Evolutionary conservation across 2,888 invertebrate genomes (phyloP).

Genomic region (Xiphydria camelus): DNA sequence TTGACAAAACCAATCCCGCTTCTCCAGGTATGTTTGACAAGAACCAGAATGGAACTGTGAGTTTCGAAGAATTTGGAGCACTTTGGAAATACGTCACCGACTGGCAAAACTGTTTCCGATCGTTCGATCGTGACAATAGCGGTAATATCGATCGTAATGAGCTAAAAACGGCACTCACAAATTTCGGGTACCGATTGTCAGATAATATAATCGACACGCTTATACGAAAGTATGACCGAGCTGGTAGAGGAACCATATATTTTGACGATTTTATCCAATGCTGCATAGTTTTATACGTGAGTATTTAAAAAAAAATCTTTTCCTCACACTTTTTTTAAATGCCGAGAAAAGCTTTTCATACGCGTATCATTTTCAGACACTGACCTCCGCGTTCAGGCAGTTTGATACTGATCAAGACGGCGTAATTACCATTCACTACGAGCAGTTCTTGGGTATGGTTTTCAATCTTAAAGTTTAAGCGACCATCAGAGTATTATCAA

Average conservation of each 20-base stretch:
- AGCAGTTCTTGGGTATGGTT: conserved; percentile 93
- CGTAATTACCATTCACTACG: conserved; percentile 93
- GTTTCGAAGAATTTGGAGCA: conserved; percentile 93
- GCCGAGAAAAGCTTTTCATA: no score
- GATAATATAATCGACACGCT: conserved; percentile 80
- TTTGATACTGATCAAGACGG: conserved; percentile 92
- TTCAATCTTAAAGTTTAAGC: conserved; percentile 74
- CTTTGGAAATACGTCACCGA: conserved; percentile 98
- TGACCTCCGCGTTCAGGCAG: conserved; percentile 85
- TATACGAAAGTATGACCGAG: conserved; percentile 91
- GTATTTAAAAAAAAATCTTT: conserved; percentile 60
- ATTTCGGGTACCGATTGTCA: conserved; percentile 88
- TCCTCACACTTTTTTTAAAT: no score
- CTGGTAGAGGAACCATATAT: conserved; percentile 85
- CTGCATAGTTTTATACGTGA: conserved; percentile 89
- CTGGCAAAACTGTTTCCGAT: conserved; percentile 95
- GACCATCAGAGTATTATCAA: not conserved
- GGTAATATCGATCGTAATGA: conserved; percentile 91
- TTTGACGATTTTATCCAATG: conserved; percentile 99
- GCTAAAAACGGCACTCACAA: conserved; percentile 84
- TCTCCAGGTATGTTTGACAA: conserved; percentile 90
- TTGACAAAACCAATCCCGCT: conserved; percentile 49
- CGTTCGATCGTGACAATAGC: conserved; percentile 90
- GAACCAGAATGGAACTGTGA: conserved; percentile 85
- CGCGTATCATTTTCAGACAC: conserved; percentile 73